These are phyloP conservation scores for Anas platyrhynchos DNA, from an alignment of 2,113 vertebrate species.

Conservation along the genomic window DNA sequence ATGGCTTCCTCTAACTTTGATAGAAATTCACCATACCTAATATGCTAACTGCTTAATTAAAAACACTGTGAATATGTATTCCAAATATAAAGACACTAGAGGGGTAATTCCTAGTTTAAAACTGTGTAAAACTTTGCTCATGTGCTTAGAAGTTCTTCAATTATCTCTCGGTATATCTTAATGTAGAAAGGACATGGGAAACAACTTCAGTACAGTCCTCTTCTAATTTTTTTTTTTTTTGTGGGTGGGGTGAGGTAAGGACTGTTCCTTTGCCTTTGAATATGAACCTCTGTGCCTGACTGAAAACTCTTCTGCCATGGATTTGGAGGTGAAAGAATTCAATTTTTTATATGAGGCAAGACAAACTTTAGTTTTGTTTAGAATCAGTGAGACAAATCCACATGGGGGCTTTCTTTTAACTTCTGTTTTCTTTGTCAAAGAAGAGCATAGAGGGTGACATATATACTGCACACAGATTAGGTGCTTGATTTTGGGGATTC, in stretches of 20 bases:
- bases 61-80: neutral
- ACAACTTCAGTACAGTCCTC: neutral
- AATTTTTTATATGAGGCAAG: neutral
- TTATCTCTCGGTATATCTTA: neutral
- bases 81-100: neutral
- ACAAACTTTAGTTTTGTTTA: neutral
- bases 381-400: neutral
- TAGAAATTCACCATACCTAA: neutral
- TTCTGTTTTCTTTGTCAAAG: slow-evolving; percentile 10
- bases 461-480: slow-evolving; percentile 1
- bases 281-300: neutral
- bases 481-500: slow-evolving; percentile 3
- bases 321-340: neutral
- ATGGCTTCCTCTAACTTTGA: neutral
- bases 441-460: neutral
- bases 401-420: neutral
- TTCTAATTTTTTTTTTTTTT: neutral
- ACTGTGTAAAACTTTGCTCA: neutral
- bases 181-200: neutral
- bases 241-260: accelerated
- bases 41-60: neutral
- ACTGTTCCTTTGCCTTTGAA: neutral
- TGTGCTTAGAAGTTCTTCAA: accelerated
- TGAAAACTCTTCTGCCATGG: neutral
- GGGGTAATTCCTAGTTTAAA: neutral